Evolutionary conservation across 2,888 invertebrate genomes (phyloP), one percentile per base, ranked within the genome.

Genomic region (Hydraecia micacea): DNA sequence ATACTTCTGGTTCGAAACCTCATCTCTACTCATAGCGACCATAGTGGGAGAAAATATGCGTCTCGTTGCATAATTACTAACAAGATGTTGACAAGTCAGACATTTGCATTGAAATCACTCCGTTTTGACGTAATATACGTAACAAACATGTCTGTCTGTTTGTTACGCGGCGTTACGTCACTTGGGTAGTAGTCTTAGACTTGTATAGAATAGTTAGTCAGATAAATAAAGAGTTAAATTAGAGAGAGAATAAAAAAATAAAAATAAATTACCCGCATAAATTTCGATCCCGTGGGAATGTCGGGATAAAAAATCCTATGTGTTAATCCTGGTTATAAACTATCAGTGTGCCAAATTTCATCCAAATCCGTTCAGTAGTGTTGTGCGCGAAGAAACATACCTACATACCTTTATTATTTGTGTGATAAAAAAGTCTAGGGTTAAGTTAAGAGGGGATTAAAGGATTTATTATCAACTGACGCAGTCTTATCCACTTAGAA

Each of bases 71-170:
- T 79, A 83, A 83, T 66, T 32, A 72, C 32, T 15, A 39, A 25
- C 63, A 11, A 74, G 65, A 72, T 58, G 75, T 75, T 72, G 36
- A 73, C 79, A 71, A 75, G 52, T 78, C 39, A 8, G 25, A 60
- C 28, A 83, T 83, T 83, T 83, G n/a, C 79, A 79, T 83, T 39
- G 55, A 75, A 83, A 79, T 70, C 49, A 55, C 70, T 70, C 36
- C 25, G 66, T 75, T 83, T 67, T 84, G 70, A 76, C 81, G 63
- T 81, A 81, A 72, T 49, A 13, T 5, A 67, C 73, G 73, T 84
- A 78, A 85, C 66, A 42, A 75, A 80, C 84, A 6, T 74, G 84
- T 81, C 5, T 36, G 36, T 36, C 5, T 36, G 36, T 36, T 36
- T 18, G 74, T 73, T 65, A 70, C 36, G 49, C 21, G 25, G 0